Conservation (phyloP, 2,797 vertebrate genomes). For the Phrynocephalus guinanensis region DNA sequence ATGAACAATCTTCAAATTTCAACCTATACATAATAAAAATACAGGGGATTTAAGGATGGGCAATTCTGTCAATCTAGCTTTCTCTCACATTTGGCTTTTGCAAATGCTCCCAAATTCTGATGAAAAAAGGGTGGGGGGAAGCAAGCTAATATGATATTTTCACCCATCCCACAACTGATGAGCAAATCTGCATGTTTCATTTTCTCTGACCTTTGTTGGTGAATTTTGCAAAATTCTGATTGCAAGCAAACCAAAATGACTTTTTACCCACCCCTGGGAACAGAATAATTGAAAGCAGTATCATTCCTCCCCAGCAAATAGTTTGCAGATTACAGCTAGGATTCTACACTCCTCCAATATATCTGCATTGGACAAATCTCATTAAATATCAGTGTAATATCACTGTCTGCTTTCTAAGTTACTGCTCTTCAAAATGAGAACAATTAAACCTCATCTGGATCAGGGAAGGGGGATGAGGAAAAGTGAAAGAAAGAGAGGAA, state of each 20-base stretch:
- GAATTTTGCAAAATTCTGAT: not conserved
- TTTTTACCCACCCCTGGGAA: not conserved
- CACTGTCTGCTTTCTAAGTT: not conserved
- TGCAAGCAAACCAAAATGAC: not conserved
- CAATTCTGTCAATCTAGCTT: not conserved
- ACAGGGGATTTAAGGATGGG: not conserved
- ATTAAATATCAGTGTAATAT: not conserved
- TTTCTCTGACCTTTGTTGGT: not conserved
- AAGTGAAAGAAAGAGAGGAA: conserved; percentile 35
- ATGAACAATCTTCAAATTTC: not conserved
- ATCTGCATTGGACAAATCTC: not conserved
- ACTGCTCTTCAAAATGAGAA: conserved; percentile 34
- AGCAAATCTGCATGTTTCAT: not conserved
- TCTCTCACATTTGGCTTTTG: too few relatives aligned
- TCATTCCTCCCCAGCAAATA: not conserved
- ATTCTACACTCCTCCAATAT: not conserved
- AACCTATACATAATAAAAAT: not conserved
- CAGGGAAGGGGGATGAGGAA: not conserved
- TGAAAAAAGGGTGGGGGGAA: too few relatives aligned
- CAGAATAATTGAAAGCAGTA: not conserved
- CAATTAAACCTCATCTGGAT: conserved; percentile 1
- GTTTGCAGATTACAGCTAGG: not conserved
- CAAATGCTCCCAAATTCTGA: too few relatives aligned
- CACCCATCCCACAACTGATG: too few relatives aligned
- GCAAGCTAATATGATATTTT: too few relatives aligned